Conservation (phyloP, 2,797 vertebrate species). For the Malacoctenus gilli region DNA sequence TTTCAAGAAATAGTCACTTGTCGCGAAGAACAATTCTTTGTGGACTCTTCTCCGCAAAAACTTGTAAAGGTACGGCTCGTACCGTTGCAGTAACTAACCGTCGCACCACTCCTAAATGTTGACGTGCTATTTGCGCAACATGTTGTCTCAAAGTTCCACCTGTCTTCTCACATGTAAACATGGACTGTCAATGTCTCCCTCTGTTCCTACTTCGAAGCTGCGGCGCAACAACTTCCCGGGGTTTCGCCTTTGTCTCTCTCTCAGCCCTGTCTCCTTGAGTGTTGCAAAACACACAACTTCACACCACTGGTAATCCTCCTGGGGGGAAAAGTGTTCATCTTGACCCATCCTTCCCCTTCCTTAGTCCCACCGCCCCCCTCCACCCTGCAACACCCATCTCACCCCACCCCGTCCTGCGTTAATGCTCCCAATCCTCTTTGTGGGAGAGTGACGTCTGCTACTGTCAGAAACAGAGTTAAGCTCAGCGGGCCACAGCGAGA, state of each 20-base stretch:
- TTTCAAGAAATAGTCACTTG: too few relatives aligned
- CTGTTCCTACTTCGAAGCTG: conserved; percentile 5
- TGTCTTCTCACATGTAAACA: too few relatives aligned
- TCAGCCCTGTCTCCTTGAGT: conserved; percentile 37
- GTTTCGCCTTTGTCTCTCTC: conserved; percentile 51
- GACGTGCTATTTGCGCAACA: too few relatives aligned
- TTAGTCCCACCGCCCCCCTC: conserved; percentile 61
- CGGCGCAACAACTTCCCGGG: conserved; percentile 11
- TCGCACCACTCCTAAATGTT: too few relatives aligned
- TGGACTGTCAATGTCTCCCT: too few relatives aligned
- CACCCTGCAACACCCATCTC: conserved; percentile 63
- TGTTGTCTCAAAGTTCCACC: too few relatives aligned
- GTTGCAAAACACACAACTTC: conserved; percentile 30
- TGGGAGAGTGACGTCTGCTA: conserved; percentile 84
- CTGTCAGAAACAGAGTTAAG: conserved; percentile 87
- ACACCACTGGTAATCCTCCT: conserved; percentile 55
- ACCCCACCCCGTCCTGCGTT: conserved; percentile 76
- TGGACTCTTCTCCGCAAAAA: too few relatives aligned
- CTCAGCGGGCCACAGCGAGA: conserved; percentile 69
- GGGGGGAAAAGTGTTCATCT: conserved; percentile 62
- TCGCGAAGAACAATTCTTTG: too few relatives aligned
- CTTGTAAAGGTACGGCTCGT: too few relatives aligned
- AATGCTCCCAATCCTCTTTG: conserved; percentile 89
- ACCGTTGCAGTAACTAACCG: too few relatives aligned
- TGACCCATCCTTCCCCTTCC: conserved; percentile 58